A percentile compares a stretch with the other conserved stretches of the same genome.
Conservation (phyloP, 2,888 invertebrate species). For the Clostera curtula region DNA sequence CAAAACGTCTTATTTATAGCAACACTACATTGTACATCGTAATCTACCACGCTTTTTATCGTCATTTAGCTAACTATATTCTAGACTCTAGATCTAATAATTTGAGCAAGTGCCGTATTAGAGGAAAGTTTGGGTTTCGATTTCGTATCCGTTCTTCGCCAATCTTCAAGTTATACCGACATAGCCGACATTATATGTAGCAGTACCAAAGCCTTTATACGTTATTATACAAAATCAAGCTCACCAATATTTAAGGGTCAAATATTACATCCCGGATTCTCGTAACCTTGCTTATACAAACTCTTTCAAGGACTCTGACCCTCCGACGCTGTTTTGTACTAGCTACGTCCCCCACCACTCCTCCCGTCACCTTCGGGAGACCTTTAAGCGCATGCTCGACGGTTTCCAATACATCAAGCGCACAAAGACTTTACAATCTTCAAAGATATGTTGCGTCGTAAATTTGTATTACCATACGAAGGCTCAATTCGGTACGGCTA, state of each 20-base stretch:
- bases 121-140: too few species aligned
- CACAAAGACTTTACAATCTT: conserved; percentile 28
- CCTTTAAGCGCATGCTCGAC: conserved; percentile 37
- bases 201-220: not conserved
- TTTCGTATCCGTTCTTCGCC: too few species aligned
- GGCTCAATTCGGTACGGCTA: conserved; percentile 25
- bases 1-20: too few species aligned
- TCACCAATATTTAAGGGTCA: conserved; percentile 1
- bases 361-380: conserved; percentile 20
- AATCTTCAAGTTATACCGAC: too few species aligned
- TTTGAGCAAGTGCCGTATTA: too few species aligned
- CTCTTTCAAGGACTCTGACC: conserved; percentile 50
- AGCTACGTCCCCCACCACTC: conserved; percentile 29
- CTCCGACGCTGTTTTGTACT: conserved; percentile 32
- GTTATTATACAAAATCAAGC: conserved; percentile 2
- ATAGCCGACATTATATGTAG: too few species aligned
- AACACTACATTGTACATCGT: too few species aligned
- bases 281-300: conserved; percentile 45
- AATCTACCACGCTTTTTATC: too few species aligned
- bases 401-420: conserved; percentile 26
- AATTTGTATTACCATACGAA: conserved; percentile 14
- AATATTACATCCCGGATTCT: conserved; percentile 13
- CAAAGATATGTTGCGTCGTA: conserved; percentile 25
- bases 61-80: too few species aligned
- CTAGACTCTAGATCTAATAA: too few species aligned